A percentile compares a stretch with the other conserved stretches of the same genome.
Evolutionary conservation across 2,888 invertebrate species (phyloP).

Genomic region (Notodonta dromedarius): DNA sequence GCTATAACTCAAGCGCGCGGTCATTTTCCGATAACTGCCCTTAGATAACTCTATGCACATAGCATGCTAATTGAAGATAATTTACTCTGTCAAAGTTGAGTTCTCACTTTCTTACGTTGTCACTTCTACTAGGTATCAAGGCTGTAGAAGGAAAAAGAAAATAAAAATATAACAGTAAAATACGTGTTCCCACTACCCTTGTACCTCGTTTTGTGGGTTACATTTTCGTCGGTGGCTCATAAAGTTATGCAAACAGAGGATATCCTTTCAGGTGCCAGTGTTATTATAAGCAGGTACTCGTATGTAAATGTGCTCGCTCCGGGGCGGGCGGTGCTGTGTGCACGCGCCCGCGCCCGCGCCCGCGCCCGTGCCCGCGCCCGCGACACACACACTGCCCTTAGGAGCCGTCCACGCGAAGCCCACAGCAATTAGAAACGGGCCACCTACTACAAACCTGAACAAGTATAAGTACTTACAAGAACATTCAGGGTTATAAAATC

Average conservation of each 20-base stretch:
- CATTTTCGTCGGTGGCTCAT: neutral
- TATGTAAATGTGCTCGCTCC: slow-evolving; percentile 3
- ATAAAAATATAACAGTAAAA: neutral
- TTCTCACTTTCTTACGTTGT: too few relatives aligned
- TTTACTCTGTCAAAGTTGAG: too few relatives aligned
- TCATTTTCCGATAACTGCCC: neutral
- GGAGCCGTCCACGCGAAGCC: neutral
- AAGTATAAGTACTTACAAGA: neutral
- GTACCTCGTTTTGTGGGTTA: neutral
- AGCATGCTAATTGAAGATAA: too few relatives aligned
- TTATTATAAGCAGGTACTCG: slow-evolving; percentile 3
- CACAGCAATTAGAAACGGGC: neutral
- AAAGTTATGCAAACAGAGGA: slow-evolving; percentile 1
- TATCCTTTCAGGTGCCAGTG: slow-evolving; percentile 2
- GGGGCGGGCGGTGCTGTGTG: neutral
- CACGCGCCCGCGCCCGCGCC: neutral
- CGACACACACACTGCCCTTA: neutral
- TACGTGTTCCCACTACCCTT: neutral
- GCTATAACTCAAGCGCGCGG: neutral
- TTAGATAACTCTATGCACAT: neutral
- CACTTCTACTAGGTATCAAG: too few relatives aligned
- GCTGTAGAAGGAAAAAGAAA: too few relatives aligned
- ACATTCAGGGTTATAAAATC: neutral
- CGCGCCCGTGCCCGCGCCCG: neutral
- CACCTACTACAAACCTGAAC: neutral